These are phyloP conservation scores for Heliconius hortense DNA, from an alignment of 2,888 invertebrate species.

Conservation along the genomic window DNA sequence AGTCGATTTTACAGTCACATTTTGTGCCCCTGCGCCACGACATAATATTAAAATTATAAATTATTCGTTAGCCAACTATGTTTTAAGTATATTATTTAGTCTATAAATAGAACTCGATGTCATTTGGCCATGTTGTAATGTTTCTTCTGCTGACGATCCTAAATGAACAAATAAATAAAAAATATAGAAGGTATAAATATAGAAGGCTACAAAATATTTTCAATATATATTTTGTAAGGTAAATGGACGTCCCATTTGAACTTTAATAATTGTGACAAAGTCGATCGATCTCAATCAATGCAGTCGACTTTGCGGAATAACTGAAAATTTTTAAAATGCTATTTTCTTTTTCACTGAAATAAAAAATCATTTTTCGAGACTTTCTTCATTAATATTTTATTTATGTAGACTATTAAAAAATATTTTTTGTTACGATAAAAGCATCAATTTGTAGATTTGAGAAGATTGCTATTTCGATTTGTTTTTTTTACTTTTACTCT, in stretches of 20 bases:
- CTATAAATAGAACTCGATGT: no score
- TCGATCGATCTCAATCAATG: conserved; percentile 8
- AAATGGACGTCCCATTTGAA: neutral
- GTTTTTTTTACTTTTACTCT: no score
- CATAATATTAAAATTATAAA: no score
- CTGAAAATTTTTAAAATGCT: neutral
- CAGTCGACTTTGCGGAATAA: conserved; percentile 1
- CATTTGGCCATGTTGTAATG: no score
- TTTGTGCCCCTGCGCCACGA: no score
- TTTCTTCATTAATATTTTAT: neutral
- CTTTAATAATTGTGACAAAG: neutral
- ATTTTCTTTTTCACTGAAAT: neutral
- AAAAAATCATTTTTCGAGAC: neutral
- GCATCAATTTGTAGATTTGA: no score
- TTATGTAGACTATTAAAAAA: neutral
- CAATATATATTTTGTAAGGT: neutral
- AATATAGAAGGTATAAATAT: neutral
- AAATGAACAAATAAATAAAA: no score
- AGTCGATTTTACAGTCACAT: no score
- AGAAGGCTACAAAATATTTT: neutral
- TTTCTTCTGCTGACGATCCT: no score
- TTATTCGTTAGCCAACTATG: no score
- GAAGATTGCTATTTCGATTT: no score
- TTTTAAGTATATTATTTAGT: neutral
- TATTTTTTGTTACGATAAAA: no score